Percentiles rank a stretch among this genome's conserved stretches.
phyloP scores from a whole-genome alignment of 2,113 vertebrate genomes.

The Lepidothrix coronata region DNA sequence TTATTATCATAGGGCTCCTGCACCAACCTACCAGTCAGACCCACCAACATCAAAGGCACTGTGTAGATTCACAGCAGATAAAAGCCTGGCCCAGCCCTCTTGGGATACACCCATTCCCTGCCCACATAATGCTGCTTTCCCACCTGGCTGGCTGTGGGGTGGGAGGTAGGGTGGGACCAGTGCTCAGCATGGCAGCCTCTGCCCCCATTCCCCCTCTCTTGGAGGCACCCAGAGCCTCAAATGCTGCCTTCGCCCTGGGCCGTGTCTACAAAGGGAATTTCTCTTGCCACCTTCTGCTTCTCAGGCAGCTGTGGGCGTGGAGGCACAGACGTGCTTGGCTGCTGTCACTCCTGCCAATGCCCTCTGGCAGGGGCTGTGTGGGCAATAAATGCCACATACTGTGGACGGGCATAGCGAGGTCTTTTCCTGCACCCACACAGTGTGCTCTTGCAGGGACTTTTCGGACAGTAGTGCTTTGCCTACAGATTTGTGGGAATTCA shows the following conservation, averaged over 20 bases:
- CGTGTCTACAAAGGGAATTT: neutral
- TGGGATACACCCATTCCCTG: constrained; percentile 20
- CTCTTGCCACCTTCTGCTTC: neutral
- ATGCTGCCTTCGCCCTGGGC: neutral
- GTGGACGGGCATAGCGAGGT: rapidly evolving
- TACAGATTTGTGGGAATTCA: neutral
- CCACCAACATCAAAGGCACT: constrained; percentile 15
- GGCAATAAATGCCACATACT: neutral
- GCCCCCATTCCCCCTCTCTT: neutral
- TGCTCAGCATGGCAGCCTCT: neutral
- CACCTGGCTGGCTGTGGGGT: neutral
- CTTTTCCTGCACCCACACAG: neutral
- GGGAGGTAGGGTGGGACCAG: neutral
- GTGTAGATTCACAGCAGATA: constrained; percentile 15
- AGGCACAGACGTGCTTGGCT: neutral
- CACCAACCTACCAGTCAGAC: neutral
- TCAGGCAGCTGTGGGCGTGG: neutral
- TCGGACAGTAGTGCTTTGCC: neutral
- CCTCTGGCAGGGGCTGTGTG: neutral
- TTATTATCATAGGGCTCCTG: neutral
- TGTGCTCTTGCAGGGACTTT: neutral
- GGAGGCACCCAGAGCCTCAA: neutral
- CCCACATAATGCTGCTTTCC: neutral
- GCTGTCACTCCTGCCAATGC: neutral
- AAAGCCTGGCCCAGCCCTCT: neutral